Evolutionary conservation across 2,797 vertebrate species (phyloP), one percentile per base, ranked within the genome.

Genomic region (Tragelaphus oryx): DNA sequence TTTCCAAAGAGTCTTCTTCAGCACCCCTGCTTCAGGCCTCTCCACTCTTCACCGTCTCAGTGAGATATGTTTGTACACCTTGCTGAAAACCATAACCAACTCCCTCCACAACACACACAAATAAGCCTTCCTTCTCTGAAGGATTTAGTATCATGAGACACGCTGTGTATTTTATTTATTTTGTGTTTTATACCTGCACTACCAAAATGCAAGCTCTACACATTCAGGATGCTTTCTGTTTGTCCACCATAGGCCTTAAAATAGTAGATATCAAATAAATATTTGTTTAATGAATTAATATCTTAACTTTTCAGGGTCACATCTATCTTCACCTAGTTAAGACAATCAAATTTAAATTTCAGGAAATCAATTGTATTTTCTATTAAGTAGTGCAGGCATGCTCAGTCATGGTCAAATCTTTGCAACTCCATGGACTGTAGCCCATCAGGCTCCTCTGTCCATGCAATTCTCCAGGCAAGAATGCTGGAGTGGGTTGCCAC

Each of bases 261-360:
- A 92, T 13, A 91, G 33, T 44, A 90, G 83, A 41, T 9, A 83
- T 14, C 50, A 85, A 87, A 30, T 48, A 83, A 55, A 62, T 62
- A 92, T 71, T 57, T 86, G 52, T 86, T 90, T 37, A 92, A 14
- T 83, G 30, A 88, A 62, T 87, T 78, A 89, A 59, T 48, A 92
- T 20, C 57, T 81, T 71, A 85, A 71, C 8, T 85, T 17, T 91
- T 60, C 3, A 65, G 37, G 22, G 84, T 59, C 57, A 55, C n/a
- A 37, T 50, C 30, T 44, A 41, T 85, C 79, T 91, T 91, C 52
- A 88, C 8, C 33, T 48, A 57, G 30, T 89, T 86, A 60, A 74
- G 52, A 88, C 16, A 75, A 84, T 62, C 26, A 52, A 74, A 90
- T 41, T 24, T 68, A 30, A 83, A 75, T 83, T 96, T 87, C 65